Base-by-base conservation (phyloP, 1,140 invertebrate genomes). In the Drosophila nikananu region DNA sequence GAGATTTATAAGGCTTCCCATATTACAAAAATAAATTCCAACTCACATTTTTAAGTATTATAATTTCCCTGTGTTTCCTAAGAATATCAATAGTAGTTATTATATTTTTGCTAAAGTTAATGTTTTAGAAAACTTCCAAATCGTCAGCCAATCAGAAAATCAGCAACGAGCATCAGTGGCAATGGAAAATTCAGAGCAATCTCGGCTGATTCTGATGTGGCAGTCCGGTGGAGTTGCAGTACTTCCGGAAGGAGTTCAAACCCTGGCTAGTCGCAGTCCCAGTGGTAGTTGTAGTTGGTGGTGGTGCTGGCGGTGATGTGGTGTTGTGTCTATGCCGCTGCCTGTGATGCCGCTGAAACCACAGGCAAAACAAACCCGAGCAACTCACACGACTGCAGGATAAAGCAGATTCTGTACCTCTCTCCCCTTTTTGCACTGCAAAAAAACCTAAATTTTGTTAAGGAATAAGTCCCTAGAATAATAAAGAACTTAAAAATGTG, bases 291-390 rank as follows among this genome's bases (percentile, higher is more conserved):
- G 70, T 64, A 71, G 44, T 51, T 39, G 30, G 46, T 17, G 35
- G 58, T 48, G 32, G 46, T 58, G 44, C 8, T 63, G 30, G 23
- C 37, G 21, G 39, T 77, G 39, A 51, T 60, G 27, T 23, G 61
- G 74, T 66, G 41, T 66, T 68, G 46, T 51, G 65, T 67, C 59
- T 42, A 52, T 74, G 58, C 67, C 71, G 57, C 52, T 71, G 60
- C 59, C 32, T 15, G 42, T 60, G 61, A 35, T 72, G 55, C 59
- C 77, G 51, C 61, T 74, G 49, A 55, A 81, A 81, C 84, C 84
- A 52, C 84, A 89, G 86, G 60, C 86, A 81, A 89, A 89, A 90
- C 84, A 83, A 78, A 67, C 68, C 80, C 51, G 25, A 30, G 59
- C 37, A 61, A 42, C 46, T 46, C 46, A 78, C 13, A n/a, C 30